A percentile compares a stretch with the other conserved stretches of the same genome.
phyloP scores from a whole-genome alignment of 2,797 vertebrate species.

The Bucorvus abyssinicus region DNA sequence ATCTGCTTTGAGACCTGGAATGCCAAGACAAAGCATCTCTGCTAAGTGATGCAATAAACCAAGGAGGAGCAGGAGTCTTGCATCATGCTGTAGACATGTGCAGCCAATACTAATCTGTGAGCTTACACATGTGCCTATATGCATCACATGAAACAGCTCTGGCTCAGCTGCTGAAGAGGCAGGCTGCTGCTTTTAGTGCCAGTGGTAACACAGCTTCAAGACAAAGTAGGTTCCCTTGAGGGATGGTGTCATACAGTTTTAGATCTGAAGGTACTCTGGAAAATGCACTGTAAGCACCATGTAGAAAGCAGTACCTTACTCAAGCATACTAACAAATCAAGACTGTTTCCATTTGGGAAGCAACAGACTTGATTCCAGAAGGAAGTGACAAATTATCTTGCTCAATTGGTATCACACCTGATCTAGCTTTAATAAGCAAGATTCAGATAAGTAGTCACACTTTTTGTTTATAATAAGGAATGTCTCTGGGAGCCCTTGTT shows the following conservation, averaged over 20 bases:
- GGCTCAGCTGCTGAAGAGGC: not conserved
- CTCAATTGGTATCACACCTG: not conserved
- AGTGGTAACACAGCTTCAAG: not conserved
- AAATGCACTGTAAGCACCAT: not conserved
- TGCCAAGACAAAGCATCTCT: constrained; percentile 8
- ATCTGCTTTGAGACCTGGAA: constrained; percentile 26
- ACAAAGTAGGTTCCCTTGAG: not conserved
- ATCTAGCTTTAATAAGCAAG: not conserved
- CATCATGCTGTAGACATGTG: not conserved
- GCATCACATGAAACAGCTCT: not conserved
- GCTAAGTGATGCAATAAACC: constrained; percentile 21
- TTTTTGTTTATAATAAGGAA: not conserved
- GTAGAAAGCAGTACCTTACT: not conserved
- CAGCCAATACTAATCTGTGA: not conserved
- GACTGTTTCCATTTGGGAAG: not conserved
- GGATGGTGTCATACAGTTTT: not conserved
- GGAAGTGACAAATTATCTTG: not conserved
- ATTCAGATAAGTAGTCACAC: not conserved
- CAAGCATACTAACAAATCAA: fast-evolving
- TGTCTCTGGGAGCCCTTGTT: not conserved
- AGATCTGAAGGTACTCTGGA: not conserved
- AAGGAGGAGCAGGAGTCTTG: not conserved
- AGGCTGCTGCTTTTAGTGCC: not conserved
- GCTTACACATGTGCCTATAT: not conserved
- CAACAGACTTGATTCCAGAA: not conserved